phyloP scores from a whole-genome alignment of 2,888 invertebrate species.

The Amphipyra berbera region DNA sequence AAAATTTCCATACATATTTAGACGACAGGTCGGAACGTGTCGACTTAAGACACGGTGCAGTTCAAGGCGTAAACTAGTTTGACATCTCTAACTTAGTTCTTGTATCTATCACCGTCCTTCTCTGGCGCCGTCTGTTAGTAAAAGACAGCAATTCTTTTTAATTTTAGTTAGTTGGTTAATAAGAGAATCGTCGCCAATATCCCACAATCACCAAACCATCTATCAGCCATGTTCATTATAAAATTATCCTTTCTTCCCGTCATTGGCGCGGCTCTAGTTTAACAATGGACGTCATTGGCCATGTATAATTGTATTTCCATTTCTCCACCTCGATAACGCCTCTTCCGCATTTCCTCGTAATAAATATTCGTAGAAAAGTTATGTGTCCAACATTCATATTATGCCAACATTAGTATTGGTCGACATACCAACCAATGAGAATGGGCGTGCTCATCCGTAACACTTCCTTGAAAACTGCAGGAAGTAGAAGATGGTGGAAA shows the following conservation, averaged over 20 bases:
- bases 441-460: slow-evolving; percentile 10
- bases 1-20: too few species aligned
- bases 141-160: too few species aligned
- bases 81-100: too few species aligned
- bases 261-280: not conserved
- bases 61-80: too few species aligned
- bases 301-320: slow-evolving; percentile 5
- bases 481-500: slow-evolving; percentile 3
- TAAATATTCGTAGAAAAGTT: slow-evolving; percentile 28
- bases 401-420: slow-evolving; percentile 25
- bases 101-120: too few species aligned
- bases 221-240: too few species aligned
- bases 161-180: too few species aligned
- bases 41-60: too few species aligned
- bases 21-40: too few species aligned
- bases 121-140: too few species aligned
- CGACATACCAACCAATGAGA: slow-evolving; percentile 26
- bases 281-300: not conserved
- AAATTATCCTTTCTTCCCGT: not conserved
- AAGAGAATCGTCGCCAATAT: not conserved
- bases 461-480: slow-evolving; percentile 42
- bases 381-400: slow-evolving; percentile 6
- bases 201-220: not conserved
- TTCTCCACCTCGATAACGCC: slow-evolving; percentile 27
- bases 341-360: slow-evolving; percentile 35